Base-by-base conservation (phyloP, 2,888 invertebrate species). In the Meloe dianella region DNA sequence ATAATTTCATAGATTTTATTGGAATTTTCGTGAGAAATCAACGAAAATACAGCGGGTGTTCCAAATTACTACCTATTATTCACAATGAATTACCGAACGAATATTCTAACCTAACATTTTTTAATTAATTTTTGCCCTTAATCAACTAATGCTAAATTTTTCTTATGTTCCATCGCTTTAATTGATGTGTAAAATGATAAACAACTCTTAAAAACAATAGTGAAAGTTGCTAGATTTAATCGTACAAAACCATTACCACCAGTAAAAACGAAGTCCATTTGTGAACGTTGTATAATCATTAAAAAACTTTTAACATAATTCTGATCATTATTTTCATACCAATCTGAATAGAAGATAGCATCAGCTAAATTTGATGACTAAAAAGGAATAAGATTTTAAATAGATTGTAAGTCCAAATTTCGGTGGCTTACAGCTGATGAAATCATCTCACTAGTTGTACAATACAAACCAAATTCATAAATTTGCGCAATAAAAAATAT, bases 401-500 rank as follows among this genome's bases (percentile, higher is more conserved):
- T 51, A 12, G 1, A 12, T 22, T 51, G 14, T 51, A 12, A 22
- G 24, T 51, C 22, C 22, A 22, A 12, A 1, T 20, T 47, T 7
- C 20, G 10, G 4, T 41, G 10, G 5, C 5, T 38, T 41, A 60
- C 60, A 27, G 60, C 41, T 3, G 20, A 35, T 14, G 60, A 60
- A 5, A 60, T 38, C 4, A 22, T 17, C 41, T 60, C 35, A 32
- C 35, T 41, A 27, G 14, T 9, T 6, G 7, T 20, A 24, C 60
- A 60, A 29, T 60, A 60, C 22, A 60, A 5, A 0, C 10, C 60
- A 14, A 60, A 38, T 35, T 60, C 22, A 14, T n/a, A 60, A 3
- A 60, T 17, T n/a, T 60, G 60, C 10, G 22, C 38, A 10, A 20
- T 24, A 6, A 32, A 35, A 7, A 60, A 60, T 0, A 38, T 17